Evolutionary conservation across 1,140 invertebrate species (phyloP).

Genomic region (Drosophila equinoxialis): DNA sequence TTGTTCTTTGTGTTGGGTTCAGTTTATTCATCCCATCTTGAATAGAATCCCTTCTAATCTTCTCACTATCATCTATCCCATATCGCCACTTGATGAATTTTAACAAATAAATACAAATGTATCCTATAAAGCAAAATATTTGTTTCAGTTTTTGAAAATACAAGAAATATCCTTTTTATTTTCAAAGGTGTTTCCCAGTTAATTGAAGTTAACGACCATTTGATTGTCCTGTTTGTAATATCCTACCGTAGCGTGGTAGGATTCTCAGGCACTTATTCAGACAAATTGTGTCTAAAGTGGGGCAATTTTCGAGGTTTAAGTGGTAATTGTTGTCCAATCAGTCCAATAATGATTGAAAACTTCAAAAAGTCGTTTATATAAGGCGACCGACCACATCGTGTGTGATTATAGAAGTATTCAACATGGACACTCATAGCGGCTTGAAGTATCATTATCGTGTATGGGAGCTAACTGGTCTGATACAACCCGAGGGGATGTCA

Average conservation of each 20-base stretch:
- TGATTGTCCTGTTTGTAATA: not conserved
- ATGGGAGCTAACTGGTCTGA: slow-evolving; percentile 62
- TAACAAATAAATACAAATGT: not conserved
- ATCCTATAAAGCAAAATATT: slow-evolving; percentile 19
- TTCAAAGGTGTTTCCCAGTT: too few species aligned
- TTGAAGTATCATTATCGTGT: slow-evolving; percentile 65
- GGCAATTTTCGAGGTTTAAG: not conserved
- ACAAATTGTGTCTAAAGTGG: not conserved
- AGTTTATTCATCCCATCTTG: not conserved
- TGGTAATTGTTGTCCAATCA: slow-evolving; percentile 6
- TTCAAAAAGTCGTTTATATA: slow-evolving; percentile 7
- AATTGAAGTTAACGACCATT: too few species aligned
- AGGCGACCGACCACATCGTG: not conserved
- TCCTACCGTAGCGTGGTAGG: not conserved
- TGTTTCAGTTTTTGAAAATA: too few species aligned
- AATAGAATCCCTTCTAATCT: too few species aligned
- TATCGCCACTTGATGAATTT: not conserved
- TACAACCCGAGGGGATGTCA: slow-evolving; percentile 23
- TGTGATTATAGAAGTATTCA: not conserved
- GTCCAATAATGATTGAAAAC: not conserved
- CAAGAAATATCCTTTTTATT: too few species aligned
- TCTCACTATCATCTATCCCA: too few species aligned
- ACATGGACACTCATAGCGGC: slow-evolving; percentile 55
- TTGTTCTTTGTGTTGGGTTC: not conserved
- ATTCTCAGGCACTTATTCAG: slow-evolving; percentile 24